These are phyloP conservation scores for Thaumatotibia leucotreta DNA, from an alignment of 1,140 invertebrate genomes.

Conservation along the genomic window DNA sequence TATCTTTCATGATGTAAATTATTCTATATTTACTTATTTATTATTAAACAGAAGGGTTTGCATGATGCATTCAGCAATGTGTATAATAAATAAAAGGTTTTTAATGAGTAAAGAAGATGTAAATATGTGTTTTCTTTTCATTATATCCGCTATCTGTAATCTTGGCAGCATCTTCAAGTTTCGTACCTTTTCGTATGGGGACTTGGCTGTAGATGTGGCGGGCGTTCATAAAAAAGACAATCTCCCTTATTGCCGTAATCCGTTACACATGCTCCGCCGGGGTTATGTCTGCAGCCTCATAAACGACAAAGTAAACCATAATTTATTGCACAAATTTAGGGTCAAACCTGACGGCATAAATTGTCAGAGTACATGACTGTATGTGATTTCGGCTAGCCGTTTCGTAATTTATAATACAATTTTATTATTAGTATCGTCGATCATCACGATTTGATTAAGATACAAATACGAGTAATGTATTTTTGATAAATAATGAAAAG, in stretches of 20 bases:
- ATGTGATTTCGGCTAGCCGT: constrained; percentile 34
- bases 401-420: not conserved
- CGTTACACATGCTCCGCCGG: constrained; percentile 64
- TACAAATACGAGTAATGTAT: no score
- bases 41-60: no score
- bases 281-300: constrained; percentile 69
- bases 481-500: no score
- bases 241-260: constrained; percentile 74
- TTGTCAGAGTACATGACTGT: constrained; percentile 49
- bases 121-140: no score
- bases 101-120: no score
- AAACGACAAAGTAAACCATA: constrained; percentile 75
- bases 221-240: constrained; percentile 74
- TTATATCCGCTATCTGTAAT: not conserved
- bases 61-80: no score
- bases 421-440: no score
- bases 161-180: constrained; percentile 31
- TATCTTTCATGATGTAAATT: no score
- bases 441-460: no score
- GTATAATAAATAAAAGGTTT: no score
- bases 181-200: constrained; percentile 49
- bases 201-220: constrained; percentile 46
- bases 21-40: no score
- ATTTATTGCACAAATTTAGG: constrained; percentile 72
- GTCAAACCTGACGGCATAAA: constrained; percentile 60